Conservation (phyloP, 1,140 invertebrate species). For the Elysia chlorotica region DNA sequence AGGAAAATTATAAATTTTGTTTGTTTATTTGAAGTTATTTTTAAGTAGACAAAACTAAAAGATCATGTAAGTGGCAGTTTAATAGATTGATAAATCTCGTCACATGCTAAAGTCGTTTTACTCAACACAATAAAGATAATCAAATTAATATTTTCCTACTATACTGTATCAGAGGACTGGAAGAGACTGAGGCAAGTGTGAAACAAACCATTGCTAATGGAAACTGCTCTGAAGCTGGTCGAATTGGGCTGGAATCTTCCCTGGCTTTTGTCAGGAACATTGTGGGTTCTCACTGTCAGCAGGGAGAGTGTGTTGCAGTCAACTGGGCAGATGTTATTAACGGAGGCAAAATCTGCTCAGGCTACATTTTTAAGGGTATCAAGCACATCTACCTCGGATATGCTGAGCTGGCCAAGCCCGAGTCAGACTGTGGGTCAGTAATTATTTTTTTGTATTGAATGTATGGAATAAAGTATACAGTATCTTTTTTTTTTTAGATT, state of each 20-base stretch:
- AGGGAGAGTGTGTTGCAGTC: not conserved
- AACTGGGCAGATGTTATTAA: too few relatives aligned
- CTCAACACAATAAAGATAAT: too few relatives aligned
- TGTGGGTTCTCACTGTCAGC: conserved; percentile 2
- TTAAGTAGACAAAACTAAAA: too few relatives aligned
- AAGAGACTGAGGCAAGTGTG: conserved; percentile 10
- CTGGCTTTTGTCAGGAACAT: conserved; percentile 4
- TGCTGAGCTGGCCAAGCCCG: not conserved
- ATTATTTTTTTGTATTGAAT: too few relatives aligned
- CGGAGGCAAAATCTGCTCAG: not conserved
- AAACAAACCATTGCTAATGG: not conserved
- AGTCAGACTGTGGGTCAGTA: conserved; percentile 4
- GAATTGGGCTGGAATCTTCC: not conserved
- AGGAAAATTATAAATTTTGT: too few relatives aligned
- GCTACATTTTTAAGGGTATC: conserved; percentile 13
- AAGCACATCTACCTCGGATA: not conserved
- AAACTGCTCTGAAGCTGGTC: conserved; percentile 1
- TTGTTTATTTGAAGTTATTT: too few relatives aligned
- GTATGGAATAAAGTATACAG: too few relatives aligned
- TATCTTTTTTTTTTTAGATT: too few relatives aligned
- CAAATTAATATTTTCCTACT: too few relatives aligned
- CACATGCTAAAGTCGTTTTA: too few relatives aligned
- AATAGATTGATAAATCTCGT: too few relatives aligned
- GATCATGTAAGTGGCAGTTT: too few relatives aligned
- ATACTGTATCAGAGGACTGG: conserved; percentile 13